Conservation (phyloP, 1,140 invertebrate species). For the Nymphalis io region DNA sequence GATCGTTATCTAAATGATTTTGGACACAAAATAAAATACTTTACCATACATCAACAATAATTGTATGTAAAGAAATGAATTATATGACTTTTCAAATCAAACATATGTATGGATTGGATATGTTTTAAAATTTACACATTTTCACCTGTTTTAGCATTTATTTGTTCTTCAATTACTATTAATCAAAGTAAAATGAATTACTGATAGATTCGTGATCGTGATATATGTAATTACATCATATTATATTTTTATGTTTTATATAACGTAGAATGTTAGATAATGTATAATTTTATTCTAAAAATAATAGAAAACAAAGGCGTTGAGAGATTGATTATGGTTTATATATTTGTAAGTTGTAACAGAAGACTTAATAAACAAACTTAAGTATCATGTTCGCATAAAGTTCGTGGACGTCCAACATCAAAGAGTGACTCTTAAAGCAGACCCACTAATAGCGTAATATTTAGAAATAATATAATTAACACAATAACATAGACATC, state of each 20-base stretch:
- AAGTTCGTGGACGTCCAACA: constrained; percentile 37
- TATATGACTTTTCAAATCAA: no score
- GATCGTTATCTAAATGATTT: not conserved
- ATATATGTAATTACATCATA: no score
- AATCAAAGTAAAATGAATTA: no score
- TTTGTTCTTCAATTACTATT: no score
- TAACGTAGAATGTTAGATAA: not conserved
- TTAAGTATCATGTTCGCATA: constrained; percentile 29
- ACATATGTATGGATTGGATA: no score
- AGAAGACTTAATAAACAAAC: constrained; percentile 36
- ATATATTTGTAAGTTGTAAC: constrained; percentile 25
- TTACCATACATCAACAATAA: not conserved
- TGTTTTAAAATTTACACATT: no score
- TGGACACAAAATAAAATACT: no score
- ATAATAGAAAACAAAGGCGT: not conserved
- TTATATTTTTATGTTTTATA: no score
- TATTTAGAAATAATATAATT: constrained; percentile 40
- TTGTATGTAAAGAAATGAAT: not conserved
- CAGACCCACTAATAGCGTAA: constrained; percentile 43
- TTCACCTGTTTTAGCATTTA: no score
- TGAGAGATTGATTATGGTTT: constrained; percentile 16
- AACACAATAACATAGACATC: constrained; percentile 35
- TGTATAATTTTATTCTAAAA: not conserved
- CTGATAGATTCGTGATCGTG: no score
- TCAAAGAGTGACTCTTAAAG: constrained; percentile 44